Evolutionary conservation across 2,797 vertebrate species (phyloP), one percentile per base, ranked within the genome.

Genomic region (Mionectes olivaceus): DNA sequence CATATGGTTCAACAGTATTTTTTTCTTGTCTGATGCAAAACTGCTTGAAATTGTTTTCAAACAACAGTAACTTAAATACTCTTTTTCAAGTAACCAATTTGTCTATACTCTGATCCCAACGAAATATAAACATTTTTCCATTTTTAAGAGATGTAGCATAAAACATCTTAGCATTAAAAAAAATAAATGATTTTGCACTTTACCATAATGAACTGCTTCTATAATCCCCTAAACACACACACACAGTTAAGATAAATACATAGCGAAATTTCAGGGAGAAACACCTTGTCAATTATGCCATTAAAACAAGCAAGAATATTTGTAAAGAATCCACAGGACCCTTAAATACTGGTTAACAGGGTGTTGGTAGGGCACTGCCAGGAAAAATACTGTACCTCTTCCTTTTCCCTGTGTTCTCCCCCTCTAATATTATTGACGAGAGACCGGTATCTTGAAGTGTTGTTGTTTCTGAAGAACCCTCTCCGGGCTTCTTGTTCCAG

Each of bases 381-480:
- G 95, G 94, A 97, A 97, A 97, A 97, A 97, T 70, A 94, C 87
- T 77, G 77, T 92, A 91, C 75, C 96, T 32, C 78, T 81, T 97
- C 95, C 93, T 96, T 93, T 97, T 95, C 74, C 89, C 93, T 79
- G 83, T 73, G 88, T 85, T 97, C 90, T 95, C 79, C 86, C 56
- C 91, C 89, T 95, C 93, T 95, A 96, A 87, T 95, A 97, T 93
- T 97, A 98, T 96, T 97, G 97, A 98, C 93, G 96, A 95, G 97
- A 95, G 96, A 97, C 94, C 17, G 53, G 95, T 93, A 95, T 95
- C 97, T 97, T 95, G 92, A 98, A 97, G 97, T 97, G 98, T 94
- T 98, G 97, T 91, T 98, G 97, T 98, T 98, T 98, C 96, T 98
- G 97, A 98, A 98, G 97, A 98, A 97, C 96, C 97, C 98, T 97